Percentiles rank a stretch among this genome's conserved stretches.
Evolutionary conservation across 2,888 invertebrate genomes (phyloP).

Genomic region (Synanthedon andrenaeformis): DNA sequence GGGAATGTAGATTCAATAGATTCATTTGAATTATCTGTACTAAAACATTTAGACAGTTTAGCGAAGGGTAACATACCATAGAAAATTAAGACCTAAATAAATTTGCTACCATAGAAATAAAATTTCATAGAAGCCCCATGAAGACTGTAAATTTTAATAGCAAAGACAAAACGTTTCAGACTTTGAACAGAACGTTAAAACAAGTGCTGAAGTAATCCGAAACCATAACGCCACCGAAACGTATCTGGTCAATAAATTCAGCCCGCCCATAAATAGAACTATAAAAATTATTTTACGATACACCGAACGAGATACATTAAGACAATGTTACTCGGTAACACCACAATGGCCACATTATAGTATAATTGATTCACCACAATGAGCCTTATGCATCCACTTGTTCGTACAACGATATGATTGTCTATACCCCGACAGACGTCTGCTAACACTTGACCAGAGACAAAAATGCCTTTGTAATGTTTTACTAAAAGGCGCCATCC

Average conservation of each 20-base stretch:
- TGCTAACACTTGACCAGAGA: constrained; percentile 67
- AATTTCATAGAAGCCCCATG: no score
- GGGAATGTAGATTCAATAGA: no score
- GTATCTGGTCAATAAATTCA: constrained; percentile 62
- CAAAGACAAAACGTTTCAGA: background rate
- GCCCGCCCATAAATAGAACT: constrained; percentile 58
- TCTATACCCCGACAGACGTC: constrained; percentile 60
- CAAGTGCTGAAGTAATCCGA: constrained; percentile 26
- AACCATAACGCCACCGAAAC: constrained; percentile 53
- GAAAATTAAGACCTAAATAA: no score
- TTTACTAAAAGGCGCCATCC: constrained; percentile 58
- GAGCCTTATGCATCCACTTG: constrained; percentile 49
- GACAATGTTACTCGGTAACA: constrained; percentile 60
- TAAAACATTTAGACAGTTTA: no score
- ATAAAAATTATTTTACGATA: constrained; percentile 65
- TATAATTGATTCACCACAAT: constrained; percentile 67
- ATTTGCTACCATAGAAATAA: no score
- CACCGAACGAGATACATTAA: constrained; percentile 60
- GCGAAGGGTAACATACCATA: no score
- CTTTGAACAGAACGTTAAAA: constrained; percentile 15
- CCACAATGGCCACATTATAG: constrained; percentile 65
- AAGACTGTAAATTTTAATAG: background rate
- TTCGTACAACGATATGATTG: constrained; percentile 61
- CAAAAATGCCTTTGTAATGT: constrained; percentile 66
- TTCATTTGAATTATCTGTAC: no score